Evolutionary conservation across 2,888 invertebrate species (phyloP), one percentile per base, ranked within the genome.

Genomic region (Apotomis betuletana): DNA sequence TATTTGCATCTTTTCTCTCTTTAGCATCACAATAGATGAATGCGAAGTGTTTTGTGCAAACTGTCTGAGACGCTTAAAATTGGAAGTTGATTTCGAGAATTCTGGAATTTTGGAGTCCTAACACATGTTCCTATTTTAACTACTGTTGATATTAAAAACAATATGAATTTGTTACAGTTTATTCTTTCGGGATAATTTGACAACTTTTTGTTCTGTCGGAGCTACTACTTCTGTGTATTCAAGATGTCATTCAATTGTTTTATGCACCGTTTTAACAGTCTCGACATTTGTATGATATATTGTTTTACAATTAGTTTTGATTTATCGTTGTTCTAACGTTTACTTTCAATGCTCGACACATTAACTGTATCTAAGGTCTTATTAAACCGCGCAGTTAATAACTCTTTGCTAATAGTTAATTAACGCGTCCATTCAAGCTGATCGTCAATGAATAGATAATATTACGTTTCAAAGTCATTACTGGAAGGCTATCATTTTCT

Each of bases 1-100:
- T 77, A 88, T 90, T 91, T 88, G 89, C 87, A 87, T 90, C 83
- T 88, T 86, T 87, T 86, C 82, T 81, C 86, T 86, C 79, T 83
- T 90, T 87, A 81, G 78, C 85, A 86, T 85, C 64, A 90, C 87
- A 90, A 90, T 85, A 79, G 84, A 74, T 75, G 76, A 85, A 84
- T 85, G 83, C 82, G 75, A 79, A 62, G 78, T 82, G 86, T 82
- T 84, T 84, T 78, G 70, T 62, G 74, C 74, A 65, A 72, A 69
- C 70, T 77, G 75, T 76, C 74, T n/a, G 49, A 78, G 73, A 80
- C 84, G 83, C 82, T 79, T 73, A 74, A 77, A 81, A 78, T 77
- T 78, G 73, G 77, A 65, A 75, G 74, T 67, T 81, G 74, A 77
- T 75, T 71, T 75, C 5, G 54, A 36, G 67, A 57, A 77, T 80